Evolutionary conservation across 1,140 invertebrate genomes (phyloP), one percentile per base, ranked within the genome.

Genomic region (Calephelis virginiensis): DNA sequence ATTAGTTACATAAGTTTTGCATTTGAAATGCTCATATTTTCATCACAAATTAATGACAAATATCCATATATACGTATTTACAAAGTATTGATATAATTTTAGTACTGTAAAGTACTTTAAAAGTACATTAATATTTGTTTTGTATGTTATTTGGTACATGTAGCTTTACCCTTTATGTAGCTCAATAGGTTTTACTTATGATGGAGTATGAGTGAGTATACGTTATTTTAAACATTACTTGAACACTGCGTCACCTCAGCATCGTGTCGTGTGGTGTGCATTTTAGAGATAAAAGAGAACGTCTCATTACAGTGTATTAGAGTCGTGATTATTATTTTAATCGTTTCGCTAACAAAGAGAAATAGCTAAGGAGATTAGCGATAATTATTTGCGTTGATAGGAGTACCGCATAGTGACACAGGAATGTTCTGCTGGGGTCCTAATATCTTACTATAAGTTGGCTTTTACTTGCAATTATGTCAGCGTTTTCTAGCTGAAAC

Each of bases 301-400:
- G 73, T 78, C 78, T 85, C 77, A 83, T 86, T 82, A 81, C 71
- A 66, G 49, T 63, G 74, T 78, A 83, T 80, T 83, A 82, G 71
- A 81, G 76, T 86, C 80, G 83, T 84, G 80, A 89, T 87, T 82
- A 85, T 84, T 86, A 89, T 85, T 89, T 89, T 89, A 85, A 89
- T 85, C 80, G 80, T 78, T 80, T 79, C 56, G 62, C 75, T 82
- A 81, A 83, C 81, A 85, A 86, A 85, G 79, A 73, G 76, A 78
- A 81, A 80, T 75, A 72, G 71, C 66, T 69, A 53, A 38, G n/a
- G 69, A 78, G 75, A 81, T 85, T 82, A 83, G 68, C 67, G 67
- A 71, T 79, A 82, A 85, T 85, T 85, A 80, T 76, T 56, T 49
- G 43, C 63, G 63, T 64, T 50, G 17, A 56, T 56, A 14, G 53